Base-by-base conservation (phyloP, 2,797 vertebrate species). In the Propithecus deckenii region DNA sequence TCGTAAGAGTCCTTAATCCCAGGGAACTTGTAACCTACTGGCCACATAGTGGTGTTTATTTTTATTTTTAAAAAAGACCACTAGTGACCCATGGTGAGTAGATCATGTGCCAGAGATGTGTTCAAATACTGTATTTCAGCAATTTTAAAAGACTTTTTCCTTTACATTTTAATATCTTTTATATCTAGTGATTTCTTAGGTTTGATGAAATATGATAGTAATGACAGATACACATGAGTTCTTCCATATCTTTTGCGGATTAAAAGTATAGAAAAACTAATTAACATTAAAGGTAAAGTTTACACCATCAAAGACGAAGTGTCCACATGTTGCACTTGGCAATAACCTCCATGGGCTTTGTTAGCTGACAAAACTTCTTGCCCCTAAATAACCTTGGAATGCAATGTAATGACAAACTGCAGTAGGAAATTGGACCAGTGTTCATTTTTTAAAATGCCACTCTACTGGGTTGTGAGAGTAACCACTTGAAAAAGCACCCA, bases 1-100 rank as follows among this genome's bases (percentile, higher is more conserved):
- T 96, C 94, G 23, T 35, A 93, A 95, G 91, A 93, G 10, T 93
- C 59, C 22, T 89, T 81, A 83, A 71, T 92, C n/a, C 43, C 50
- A 84, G 72, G 67, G 83, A 93, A 87, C 18, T 17, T 80, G 72
- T 41, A 71, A 55, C 32, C 35, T 63, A 57, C 12, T 0, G 43
- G 65, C 38, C 46, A 17, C 32, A 55, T 18, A 2, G 9, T 18
- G 20, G 6, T 74, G 25, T n/a, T 91, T 86, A 52, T 63, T 89
- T 93, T 85, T 46, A 61, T 46, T 95, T 96, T 84, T 87, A 38
- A 67, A 89, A 59, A 96, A 78, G 59, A 41, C 6, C 43, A 65
- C 28, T 59, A 17, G 59, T 2, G 18, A 80, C 22, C 8, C 18
- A 41, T 25, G 55, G 25, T 46, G 57, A 71, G n/a, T 57, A 67